Evolutionary conservation across 64 coral and sea anemone species (phyloP).

Genomic region (Exaiptasia diaphana): DNA sequence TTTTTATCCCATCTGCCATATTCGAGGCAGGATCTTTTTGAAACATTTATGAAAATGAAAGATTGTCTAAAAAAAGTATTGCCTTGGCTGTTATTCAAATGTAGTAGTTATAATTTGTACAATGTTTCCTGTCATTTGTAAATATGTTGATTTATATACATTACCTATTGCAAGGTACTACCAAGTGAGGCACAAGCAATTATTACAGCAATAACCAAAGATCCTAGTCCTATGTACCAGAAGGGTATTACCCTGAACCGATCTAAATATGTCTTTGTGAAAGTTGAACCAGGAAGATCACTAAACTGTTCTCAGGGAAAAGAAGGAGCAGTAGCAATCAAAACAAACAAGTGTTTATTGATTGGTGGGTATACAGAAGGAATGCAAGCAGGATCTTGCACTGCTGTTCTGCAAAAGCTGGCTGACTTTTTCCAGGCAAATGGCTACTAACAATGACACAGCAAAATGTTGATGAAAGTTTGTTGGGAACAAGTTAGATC

Average conservation of each 20-base stretch:
- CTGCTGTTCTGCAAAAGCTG: conserved; percentile 81
- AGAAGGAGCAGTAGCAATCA: conserved; percentile 84
- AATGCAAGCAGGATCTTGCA: conserved; percentile 75
- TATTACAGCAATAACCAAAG: conserved; percentile 72
- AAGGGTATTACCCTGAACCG: conserved; percentile 68
- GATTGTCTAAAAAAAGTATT: too few relatives aligned
- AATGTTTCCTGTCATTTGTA: too few relatives aligned
- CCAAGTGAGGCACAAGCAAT: conserved; percentile 79
- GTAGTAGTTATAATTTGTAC: too few relatives aligned
- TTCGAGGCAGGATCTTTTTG: too few relatives aligned
- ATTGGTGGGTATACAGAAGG: conserved; percentile 90
- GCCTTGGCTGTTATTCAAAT: too few relatives aligned
- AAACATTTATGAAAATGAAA: too few relatives aligned
- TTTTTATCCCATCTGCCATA: too few relatives aligned
- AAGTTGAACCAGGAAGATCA: conserved; percentile 79
- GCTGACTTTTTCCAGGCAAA: conserved; percentile 70
- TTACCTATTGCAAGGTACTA: too few relatives aligned
- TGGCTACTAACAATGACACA: conserved; percentile 91
- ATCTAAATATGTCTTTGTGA: conserved; percentile 58
- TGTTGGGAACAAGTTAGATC: conserved; percentile 89
- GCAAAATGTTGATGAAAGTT: conserved; percentile 89
- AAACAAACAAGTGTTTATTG: conserved; percentile 83
- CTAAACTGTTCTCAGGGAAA: conserved; percentile 69
- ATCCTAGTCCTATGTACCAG: conserved; percentile 63
- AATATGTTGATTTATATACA: too few relatives aligned